Conservation (phyloP, 2,113 vertebrate species). For the Haemorhous mexicanus region DNA sequence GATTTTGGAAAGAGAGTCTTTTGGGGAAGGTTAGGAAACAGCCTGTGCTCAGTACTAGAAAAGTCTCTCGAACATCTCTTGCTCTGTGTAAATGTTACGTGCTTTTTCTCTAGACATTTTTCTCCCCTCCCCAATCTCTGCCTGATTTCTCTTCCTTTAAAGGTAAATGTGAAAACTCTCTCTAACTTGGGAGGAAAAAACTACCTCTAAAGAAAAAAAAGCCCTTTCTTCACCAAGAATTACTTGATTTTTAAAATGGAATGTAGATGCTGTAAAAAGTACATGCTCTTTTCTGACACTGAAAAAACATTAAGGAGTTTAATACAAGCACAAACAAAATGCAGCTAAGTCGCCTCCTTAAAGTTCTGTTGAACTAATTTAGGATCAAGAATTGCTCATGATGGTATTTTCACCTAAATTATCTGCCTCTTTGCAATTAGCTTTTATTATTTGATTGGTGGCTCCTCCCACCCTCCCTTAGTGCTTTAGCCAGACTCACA, state of each 20-base stretch:
- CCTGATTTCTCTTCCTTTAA: background rate
- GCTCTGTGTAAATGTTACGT: background rate
- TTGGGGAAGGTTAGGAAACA: background rate
- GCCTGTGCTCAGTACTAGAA: background rate
- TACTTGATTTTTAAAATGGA: background rate
- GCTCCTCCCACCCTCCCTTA: background rate
- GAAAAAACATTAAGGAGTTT: background rate
- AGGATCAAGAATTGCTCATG: background rate
- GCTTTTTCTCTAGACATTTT: background rate
- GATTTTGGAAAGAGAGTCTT: background rate
- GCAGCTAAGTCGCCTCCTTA: background rate
- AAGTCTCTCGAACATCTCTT: background rate
- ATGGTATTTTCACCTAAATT: slow-evolving; percentile 13
- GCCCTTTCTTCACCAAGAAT: background rate
- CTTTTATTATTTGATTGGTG: background rate
- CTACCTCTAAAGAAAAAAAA: background rate
- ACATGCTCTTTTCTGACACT: background rate
- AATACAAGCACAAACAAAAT: background rate
- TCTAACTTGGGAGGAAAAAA: background rate
- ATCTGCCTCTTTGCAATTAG: background rate
- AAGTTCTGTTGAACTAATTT: background rate
- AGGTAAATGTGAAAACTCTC: background rate
- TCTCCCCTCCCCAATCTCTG: background rate
- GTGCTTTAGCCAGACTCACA: background rate
- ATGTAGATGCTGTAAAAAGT: background rate